phyloP scores from a whole-genome alignment of 2,113 vertebrate genomes.

The Cavia porcellus region DNA sequence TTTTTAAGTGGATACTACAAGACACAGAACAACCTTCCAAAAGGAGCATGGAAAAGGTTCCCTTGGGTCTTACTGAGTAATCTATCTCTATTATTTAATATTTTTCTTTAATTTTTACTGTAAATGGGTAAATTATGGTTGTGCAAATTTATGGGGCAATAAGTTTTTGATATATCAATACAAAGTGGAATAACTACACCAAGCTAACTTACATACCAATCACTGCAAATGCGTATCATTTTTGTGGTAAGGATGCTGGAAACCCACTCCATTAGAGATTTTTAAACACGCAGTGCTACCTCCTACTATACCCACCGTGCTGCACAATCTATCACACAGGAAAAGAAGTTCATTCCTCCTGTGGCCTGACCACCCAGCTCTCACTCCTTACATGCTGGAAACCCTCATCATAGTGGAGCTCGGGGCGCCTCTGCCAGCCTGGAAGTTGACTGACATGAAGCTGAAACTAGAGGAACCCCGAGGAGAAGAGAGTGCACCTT shows the following conservation, averaged over 20 bases:
- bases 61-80: neutral
- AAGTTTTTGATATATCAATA: neutral
- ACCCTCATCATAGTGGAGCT: neutral
- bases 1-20: neutral
- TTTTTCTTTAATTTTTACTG: neutral
- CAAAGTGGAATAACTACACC: neutral
- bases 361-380: neutral
- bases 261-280: neutral
- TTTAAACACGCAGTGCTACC: neutral
- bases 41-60: neutral
- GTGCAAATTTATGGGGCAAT: neutral
- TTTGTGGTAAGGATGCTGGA: neutral
- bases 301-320: too few species aligned
- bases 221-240: neutral
- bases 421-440: neutral
- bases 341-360: neutral
- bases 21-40: neutral
- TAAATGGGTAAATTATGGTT: neutral
- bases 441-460: neutral
- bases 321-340: neutral
- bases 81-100: too few species aligned
- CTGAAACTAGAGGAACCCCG: neutral
- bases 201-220: neutral
- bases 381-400: neutral
- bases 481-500: neutral